A percentile compares a stretch with the other conserved stretches of the same genome.
Conservation (phyloP, 1,140 invertebrate species). For the Zaprionus kolodkinae region DNA sequence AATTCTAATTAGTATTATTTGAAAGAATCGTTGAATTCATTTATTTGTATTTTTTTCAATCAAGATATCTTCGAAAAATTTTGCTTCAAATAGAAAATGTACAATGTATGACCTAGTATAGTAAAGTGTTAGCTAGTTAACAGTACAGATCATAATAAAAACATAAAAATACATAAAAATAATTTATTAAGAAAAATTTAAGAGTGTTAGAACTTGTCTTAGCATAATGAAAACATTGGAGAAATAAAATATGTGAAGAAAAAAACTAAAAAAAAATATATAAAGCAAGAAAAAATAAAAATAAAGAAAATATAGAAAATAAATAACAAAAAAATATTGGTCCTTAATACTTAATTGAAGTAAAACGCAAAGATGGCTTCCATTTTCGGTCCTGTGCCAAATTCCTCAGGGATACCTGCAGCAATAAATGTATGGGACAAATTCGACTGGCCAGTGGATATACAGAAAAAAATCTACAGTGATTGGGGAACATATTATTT, state of each 20-base stretch:
- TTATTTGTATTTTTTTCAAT: background rate
- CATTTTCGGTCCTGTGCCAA: constrained; percentile 42
- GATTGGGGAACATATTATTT: constrained; percentile 76
- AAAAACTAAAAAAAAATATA: background rate
- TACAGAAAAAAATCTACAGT: constrained; percentile 62
- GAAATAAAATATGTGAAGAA: background rate
- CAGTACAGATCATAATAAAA: background rate
- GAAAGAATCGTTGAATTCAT: background rate
- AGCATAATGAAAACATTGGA: background rate
- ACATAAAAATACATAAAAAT: background rate
- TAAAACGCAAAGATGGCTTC: constrained; percentile 44
- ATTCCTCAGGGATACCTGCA: background rate
- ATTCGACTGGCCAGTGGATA: constrained; percentile 66
- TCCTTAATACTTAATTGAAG: background rate
- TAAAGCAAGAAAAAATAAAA: background rate
- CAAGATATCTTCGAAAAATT: background rate
- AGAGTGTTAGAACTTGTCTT: background rate
- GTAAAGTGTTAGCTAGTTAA: background rate
- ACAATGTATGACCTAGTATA: background rate
- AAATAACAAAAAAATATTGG: background rate
- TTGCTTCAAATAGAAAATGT: background rate
- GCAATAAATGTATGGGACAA: constrained; percentile 43
- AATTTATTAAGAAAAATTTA: background rate
- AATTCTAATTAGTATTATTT: background rate
- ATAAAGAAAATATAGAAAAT: background rate